Conservation (phyloP, 1,140 invertebrate genomes). For the Galendromus occidentalis region DNA sequence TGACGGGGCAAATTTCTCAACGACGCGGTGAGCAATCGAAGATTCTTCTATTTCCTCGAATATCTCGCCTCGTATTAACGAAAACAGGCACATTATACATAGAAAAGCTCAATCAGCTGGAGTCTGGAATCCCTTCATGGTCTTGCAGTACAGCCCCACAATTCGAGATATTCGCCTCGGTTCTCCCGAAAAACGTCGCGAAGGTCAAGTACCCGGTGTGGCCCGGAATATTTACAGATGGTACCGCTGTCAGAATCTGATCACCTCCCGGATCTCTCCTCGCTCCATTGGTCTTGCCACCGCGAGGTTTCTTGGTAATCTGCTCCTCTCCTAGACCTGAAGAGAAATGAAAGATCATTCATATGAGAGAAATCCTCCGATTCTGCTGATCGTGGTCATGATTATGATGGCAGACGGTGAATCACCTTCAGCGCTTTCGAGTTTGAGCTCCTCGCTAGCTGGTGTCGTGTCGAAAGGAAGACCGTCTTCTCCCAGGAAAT, state of each 20-base stretch:
- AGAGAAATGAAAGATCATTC: too few relatives aligned
- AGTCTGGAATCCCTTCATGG: too few relatives aligned
- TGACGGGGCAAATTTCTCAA: too few relatives aligned
- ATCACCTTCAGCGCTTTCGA: constrained; percentile 9
- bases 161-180: background rate
- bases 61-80: too few relatives aligned
- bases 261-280: constrained; percentile 13
- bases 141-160: too few relatives aligned
- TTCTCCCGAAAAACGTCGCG: constrained; percentile 45
- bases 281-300: background rate
- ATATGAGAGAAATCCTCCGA: too few relatives aligned
- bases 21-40: too few relatives aligned
- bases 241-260: constrained; percentile 42
- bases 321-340: background rate
- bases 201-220: constrained; percentile 89
- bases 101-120: too few relatives aligned
- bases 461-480: background rate
- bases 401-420: too few relatives aligned
- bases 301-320: background rate
- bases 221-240: constrained; percentile 48
- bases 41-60: too few relatives aligned
- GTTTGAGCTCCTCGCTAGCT: background rate
- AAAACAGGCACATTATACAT: too few relatives aligned
- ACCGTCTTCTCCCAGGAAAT: background rate
- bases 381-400: too few relatives aligned